A percentile compares a stretch with the other conserved stretches of the same genome.
phyloP scores from a whole-genome alignment of 2,797 vertebrate genomes.

The Antrozous pallidus region DNA sequence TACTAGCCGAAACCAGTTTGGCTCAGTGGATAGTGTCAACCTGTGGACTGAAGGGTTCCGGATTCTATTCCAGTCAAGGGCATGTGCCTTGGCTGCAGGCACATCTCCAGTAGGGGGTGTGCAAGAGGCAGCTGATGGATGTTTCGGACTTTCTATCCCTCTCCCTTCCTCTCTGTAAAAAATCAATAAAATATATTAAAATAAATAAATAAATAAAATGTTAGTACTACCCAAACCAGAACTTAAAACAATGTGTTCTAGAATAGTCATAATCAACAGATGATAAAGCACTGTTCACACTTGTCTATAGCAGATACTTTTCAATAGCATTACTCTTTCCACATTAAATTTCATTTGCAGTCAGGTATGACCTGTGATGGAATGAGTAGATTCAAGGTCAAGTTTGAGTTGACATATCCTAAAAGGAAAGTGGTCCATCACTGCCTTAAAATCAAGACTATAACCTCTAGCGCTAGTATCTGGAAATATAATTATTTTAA shows the following conservation, averaged over 20 bases:
- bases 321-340: not conserved
- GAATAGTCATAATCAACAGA: not conserved
- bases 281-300: not conserved
- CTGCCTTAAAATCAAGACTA: conserved; percentile 17
- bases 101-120: no score
- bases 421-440: not conserved
- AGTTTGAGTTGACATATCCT: not conserved
- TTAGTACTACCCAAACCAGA: not conserved
- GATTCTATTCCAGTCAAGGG: no score
- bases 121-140: no score
- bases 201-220: no score
- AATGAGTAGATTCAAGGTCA: not conserved
- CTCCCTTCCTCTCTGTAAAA: no score
- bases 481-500: not conserved
- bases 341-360: not conserved
- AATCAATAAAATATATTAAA: no score
- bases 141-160: no score
- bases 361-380: not conserved
- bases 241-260: not conserved
- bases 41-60: no score
- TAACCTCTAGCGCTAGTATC: not conserved
- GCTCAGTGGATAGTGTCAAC: no score
- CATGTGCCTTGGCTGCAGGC: no score
- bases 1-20: not conserved
- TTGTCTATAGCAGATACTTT: not conserved